phyloP scores from a whole-genome alignment of 1,140 invertebrate genomes.

The Caenorhabditis briggsae region DNA sequence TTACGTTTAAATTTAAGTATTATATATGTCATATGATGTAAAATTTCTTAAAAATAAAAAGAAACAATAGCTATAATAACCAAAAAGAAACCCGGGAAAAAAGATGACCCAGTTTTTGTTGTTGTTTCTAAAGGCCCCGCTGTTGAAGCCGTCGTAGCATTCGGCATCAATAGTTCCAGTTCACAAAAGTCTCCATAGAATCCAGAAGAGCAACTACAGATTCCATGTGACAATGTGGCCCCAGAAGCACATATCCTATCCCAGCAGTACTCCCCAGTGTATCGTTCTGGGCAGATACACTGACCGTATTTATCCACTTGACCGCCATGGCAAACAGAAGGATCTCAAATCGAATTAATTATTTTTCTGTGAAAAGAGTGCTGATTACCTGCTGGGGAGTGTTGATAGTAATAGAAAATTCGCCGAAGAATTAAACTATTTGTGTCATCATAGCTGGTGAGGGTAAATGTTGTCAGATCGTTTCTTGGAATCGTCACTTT shows the following conservation, averaged over 20 bases:
- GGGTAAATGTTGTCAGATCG: neutral
- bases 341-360: neutral
- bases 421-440: neutral
- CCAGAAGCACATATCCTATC: neutral
- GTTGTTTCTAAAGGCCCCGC: too few relatives aligned
- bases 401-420: constrained; percentile 13
- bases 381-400: neutral
- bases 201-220: neutral
- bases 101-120: too few relatives aligned
- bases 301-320: neutral
- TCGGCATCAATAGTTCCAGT: neutral
- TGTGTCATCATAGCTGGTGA: neutral
- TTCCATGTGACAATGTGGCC: neutral
- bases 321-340: neutral
- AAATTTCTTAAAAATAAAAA: too few relatives aligned
- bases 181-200: constrained; percentile 18
- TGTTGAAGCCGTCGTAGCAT: neutral
- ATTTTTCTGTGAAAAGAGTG: neutral
- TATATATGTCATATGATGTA: too few relatives aligned
- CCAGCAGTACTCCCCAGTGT: constrained; percentile 22
- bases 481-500: neutral
- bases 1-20: too few relatives aligned
- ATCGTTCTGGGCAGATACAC: neutral
- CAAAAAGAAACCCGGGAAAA: too few relatives aligned
- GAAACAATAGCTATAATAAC: too few relatives aligned